phyloP scores from a whole-genome alignment of 2,888 invertebrate species.

The Aphrophora alni region DNA sequence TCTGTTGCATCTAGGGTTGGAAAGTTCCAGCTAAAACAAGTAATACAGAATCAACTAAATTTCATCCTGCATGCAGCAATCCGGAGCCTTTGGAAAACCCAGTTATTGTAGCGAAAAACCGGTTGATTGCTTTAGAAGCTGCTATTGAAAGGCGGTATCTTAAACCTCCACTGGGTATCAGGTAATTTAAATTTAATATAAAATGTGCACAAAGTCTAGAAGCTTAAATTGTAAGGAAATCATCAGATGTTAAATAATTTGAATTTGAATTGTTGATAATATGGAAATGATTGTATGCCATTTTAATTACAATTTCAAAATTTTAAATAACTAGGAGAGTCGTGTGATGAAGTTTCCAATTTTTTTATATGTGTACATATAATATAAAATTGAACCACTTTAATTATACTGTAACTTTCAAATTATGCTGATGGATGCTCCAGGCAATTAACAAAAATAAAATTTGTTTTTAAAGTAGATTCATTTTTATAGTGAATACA shows the following conservation, averaged over 20 bases:
- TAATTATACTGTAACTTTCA: too few species aligned
- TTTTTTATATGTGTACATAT: too few species aligned
- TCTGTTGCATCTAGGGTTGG: conserved; percentile 66
- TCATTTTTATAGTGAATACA: too few species aligned
- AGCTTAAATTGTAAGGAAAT: neutral
- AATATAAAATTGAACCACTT: too few species aligned
- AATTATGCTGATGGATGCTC: too few species aligned
- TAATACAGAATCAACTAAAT: conserved; percentile 62
- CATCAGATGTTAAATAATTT: neutral
- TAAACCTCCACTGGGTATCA: conserved; percentile 82
- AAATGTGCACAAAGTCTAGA: too few species aligned
- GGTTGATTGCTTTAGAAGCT: conserved; percentile 82
- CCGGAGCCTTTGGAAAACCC: conserved; percentile 56
- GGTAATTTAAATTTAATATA: conserved; percentile 43
- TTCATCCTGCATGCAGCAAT: conserved; percentile 56
- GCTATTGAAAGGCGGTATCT: conserved; percentile 93
- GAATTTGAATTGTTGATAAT: neutral
- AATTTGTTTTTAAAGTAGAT: too few species aligned
- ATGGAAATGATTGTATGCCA: too few species aligned
- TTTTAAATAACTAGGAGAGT: too few species aligned
- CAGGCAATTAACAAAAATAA: too few species aligned
- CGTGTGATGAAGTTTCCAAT: too few species aligned
- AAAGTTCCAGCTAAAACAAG: conserved; percentile 71
- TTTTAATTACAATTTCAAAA: too few species aligned
- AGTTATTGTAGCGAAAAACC: conserved; percentile 69